phyloP scores from a whole-genome alignment of 2,888 invertebrate species.

The Euproctis similis region DNA sequence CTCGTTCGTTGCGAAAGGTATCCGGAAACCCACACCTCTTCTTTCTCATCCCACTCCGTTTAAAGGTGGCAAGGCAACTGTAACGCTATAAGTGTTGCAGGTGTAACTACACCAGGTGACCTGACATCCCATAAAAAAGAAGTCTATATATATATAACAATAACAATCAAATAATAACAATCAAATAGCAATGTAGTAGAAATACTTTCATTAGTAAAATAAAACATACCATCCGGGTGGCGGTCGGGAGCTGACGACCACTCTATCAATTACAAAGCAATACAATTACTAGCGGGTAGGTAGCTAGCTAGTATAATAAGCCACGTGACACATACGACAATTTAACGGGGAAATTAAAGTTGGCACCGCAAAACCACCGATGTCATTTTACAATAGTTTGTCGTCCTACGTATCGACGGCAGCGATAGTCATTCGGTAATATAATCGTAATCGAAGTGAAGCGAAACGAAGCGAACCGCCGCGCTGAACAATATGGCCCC shows the following conservation, averaged over 20 bases:
- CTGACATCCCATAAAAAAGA: not conserved
- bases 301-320: constrained; percentile 13
- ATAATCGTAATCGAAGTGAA: constrained; percentile 48
- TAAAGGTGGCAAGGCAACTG: too few species aligned
- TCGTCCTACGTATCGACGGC: constrained; percentile 71
- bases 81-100: too few species aligned
- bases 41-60: too few species aligned
- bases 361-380: constrained; percentile 53
- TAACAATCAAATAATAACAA: constrained; percentile 24
- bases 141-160: constrained; percentile 10
- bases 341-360: constrained; percentile 61
- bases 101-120: too few species aligned
- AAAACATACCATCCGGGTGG: constrained; percentile 23
- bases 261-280: constrained; percentile 28
- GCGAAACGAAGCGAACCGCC: constrained; percentile 67
- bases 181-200: constrained; percentile 15
- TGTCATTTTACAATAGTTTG: constrained; percentile 71
- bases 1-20: too few species aligned
- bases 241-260: constrained; percentile 19
- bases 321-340: constrained; percentile 31
- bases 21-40: too few species aligned
- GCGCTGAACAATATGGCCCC: constrained; percentile 74
- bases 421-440: constrained; percentile 67
- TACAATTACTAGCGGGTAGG: constrained; percentile 28
- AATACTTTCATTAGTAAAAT: constrained; percentile 29